Base-by-base conservation (phyloP, 2,888 invertebrate genomes). In the Diaprepes abbreviatus region DNA sequence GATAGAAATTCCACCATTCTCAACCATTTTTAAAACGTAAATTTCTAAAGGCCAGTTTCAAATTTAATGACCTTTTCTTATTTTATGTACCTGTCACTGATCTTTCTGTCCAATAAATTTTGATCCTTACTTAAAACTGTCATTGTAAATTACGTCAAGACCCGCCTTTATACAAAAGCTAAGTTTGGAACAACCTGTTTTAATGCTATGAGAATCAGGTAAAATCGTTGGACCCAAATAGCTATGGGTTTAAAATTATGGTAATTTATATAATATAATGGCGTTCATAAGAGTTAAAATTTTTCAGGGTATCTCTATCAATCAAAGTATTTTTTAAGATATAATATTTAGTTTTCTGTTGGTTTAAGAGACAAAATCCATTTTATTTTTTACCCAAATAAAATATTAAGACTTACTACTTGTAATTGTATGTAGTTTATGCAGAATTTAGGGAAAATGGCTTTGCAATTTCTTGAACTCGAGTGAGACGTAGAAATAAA, bases 11-110 rank as follows among this genome's bases (percentile, higher is more conserved):
- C n/a, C 24, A 24, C 24, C 24, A 43, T 43, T 7, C 21, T 24
- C 45, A 31, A 17, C 45, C 45, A 59, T 59, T 59, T 59, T 59
- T 59, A 59, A 59, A 43, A 40, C 28, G 45, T 31, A 43, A 58
- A 48, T 65, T 58, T 45, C 1, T 3, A 35, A 31, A 36, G 40
- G 40, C 45, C 36, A 55, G 67, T 58, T 66, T 24, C 58, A 14
- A 58, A 55, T 62, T 67, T 67, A 35, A 67, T 36, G 55, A 55
- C 57, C 66, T 17, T 50, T 35, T 40, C 40, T 43, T 43, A 62
- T 48, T 55, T 67, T 62, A 60, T 55, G 36, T 63, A 63, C 63
- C 68, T 68, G 68, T 68, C 63, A 50, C 38, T 68, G 62, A 40
- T 40, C 35, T 45, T 33, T 50, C 52, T 40, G 63, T 36, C 63